Evolutionary conservation across 2,113 vertebrate genomes (phyloP).

Genomic region (Tragelaphus imberbis): DNA sequence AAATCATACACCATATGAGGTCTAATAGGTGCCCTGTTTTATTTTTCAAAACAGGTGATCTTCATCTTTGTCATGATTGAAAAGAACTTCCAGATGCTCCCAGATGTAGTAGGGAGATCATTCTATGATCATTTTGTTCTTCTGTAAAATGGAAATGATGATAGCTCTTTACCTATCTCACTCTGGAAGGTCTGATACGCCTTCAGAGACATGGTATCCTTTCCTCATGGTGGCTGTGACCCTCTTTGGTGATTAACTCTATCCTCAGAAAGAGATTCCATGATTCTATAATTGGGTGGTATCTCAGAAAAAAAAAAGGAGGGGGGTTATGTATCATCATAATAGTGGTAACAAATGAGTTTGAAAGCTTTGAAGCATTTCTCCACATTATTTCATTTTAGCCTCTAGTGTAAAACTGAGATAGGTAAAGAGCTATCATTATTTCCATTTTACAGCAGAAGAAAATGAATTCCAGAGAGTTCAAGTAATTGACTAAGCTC

Average conservation of each 20-base stretch:
- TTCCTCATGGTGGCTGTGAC: not conserved
- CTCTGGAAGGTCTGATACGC: not conserved
- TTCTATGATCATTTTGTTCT: not conserved
- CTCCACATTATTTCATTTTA: not conserved
- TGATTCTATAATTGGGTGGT: not conserved
- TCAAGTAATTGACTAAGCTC: not conserved
- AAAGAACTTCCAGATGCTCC: not conserved
- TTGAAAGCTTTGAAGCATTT: conserved; percentile 2
- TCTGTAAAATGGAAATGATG: too few relatives aligned
- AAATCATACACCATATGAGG: not conserved
- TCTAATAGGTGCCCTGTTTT: not conserved
- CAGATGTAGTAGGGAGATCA: not conserved
- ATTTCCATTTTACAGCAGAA: not conserved
- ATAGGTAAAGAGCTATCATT: not conserved
- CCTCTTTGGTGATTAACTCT: not conserved
- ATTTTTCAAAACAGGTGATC: not conserved
- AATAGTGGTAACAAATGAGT: not conserved
- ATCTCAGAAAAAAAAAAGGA: not conserved
- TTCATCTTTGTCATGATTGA: not conserved
- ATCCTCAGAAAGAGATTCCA: not conserved
- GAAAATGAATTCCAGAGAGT: not conserved
- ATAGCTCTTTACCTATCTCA: not conserved
- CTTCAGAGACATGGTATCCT: not conserved
- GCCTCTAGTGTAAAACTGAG: not conserved
- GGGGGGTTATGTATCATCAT: not conserved